phyloP scores from a whole-genome alignment of 2,797 vertebrate genomes.

The Lacerta viridis region DNA sequence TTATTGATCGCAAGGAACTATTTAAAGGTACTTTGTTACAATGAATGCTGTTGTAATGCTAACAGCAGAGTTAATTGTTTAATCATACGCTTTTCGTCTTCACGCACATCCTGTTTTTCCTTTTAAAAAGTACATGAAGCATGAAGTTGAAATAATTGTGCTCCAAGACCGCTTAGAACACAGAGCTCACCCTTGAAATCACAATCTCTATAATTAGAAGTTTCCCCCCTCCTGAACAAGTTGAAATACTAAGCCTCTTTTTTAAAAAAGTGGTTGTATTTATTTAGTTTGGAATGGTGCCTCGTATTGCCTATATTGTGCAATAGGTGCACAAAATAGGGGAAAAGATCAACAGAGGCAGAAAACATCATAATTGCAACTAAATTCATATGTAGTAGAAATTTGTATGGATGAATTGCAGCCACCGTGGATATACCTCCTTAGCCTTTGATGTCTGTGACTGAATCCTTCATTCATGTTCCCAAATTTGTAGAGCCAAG shows the following conservation, averaged over 20 bases:
- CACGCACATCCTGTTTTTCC: neutral
- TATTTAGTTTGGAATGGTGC: slow-evolving; percentile 17
- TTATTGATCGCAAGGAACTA: neutral
- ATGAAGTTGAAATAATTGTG: neutral
- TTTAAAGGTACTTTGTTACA: slow-evolving; percentile 35
- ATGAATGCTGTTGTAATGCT: slow-evolving; percentile 10
- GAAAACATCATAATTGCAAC: neutral
- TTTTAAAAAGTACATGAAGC: neutral
- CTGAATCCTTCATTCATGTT: neutral
- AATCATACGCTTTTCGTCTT: neutral
- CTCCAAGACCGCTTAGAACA: neutral
- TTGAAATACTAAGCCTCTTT: neutral
- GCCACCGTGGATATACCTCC: neutral
- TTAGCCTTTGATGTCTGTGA: neutral
- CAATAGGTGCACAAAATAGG: neutral
- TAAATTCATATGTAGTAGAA: neutral
- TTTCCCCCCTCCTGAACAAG: neutral
- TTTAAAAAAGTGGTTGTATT: neutral
- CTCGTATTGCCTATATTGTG: neutral
- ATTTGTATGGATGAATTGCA: neutral
- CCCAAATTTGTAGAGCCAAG: neutral
- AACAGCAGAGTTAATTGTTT: slow-evolving; percentile 8
- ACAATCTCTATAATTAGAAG: neutral
- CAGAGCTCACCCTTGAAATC: neutral
- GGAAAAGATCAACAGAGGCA: slow-evolving; percentile 9